A percentile compares a stretch with the other conserved stretches of the same genome.
phyloP scores from a whole-genome alignment of 2,888 invertebrate species.

The Drosophila mulleri region DNA sequence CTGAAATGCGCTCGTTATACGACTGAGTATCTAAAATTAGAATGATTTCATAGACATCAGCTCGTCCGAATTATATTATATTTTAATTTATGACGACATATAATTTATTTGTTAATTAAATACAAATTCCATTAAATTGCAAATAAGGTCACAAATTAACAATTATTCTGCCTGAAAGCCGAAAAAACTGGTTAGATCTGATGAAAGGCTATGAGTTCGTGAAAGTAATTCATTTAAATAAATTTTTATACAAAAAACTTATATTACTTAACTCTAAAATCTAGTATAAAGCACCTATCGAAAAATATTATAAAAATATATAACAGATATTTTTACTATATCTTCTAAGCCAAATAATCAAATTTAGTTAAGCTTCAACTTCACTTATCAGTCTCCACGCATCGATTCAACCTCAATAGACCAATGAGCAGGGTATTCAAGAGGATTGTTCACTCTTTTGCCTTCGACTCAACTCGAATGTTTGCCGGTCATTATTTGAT shows the following conservation, averaged over 20 bases:
- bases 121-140: background rate
- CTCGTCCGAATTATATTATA: background rate
- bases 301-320: too few relatives aligned
- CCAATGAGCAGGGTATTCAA: constrained; percentile 5
- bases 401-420: background rate
- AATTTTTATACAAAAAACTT: too few relatives aligned
- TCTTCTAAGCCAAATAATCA: background rate
- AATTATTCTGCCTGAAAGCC: background rate
- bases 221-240: background rate
- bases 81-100: constrained; percentile 1
- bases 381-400: background rate
- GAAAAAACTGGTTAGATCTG: background rate
- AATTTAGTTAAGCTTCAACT: background rate
- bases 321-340: background rate
- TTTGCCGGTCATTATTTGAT: constrained; percentile 44
- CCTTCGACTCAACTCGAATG: background rate
- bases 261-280: too few relatives aligned
- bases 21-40: constrained; percentile 12
- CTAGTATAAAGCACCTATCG: too few relatives aligned
- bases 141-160: background rate
- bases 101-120: background rate
- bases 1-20: background rate
- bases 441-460: constrained; percentile 4
- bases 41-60: background rate
- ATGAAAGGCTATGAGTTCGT: background rate